Base-by-base conservation (phyloP, 2,888 invertebrate genomes). In the Apotomis turbidana region DNA sequence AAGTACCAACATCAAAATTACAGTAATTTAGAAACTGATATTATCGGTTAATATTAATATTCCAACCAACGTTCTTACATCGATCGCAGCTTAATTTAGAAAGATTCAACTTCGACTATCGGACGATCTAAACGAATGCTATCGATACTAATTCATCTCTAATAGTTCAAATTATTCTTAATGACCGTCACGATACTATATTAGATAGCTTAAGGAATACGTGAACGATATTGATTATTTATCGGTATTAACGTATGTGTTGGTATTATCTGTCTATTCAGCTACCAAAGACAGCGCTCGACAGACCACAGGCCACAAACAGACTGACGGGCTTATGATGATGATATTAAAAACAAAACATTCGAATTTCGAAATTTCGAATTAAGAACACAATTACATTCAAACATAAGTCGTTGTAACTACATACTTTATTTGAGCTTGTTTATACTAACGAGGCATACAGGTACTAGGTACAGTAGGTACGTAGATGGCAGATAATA, bases 181-280 rank as follows among this genome's bases (percentile, higher is more conserved):
- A 86, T 86, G 80, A 80, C 55, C 55, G 41, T 6, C 44, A 55
- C 15, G 13, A n/a, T 13, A 54, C 54, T 54, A n/a, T 6, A n/a
- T 41, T 6, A 41, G 41, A 41, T 41, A 41, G 6, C 6, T 41
- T 41, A 41, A 41, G 41, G 41, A 27, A 27, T 27, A 27, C 27
- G 27, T 27, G 27, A 27, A 27, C 27, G 27, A 27, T 27, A 27
- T 27, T 27, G 27, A 27, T 27, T 27, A 27, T 27, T 27, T 27
- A 27, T 27, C 27, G 27, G 27, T 27, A 27, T 27, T 27, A 27
- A 2, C 27, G 27, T 27, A 27, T 27, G 1, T 27, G 27, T 27
- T 27, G 27, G 27, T 27, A 27, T 27, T 27, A 27, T 27, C 27
- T 27, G 27, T 27, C 1, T 27, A 27, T 27, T 1, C 2, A 27